phyloP scores from a whole-genome alignment of 2,113 vertebrate species.

The Ancistrus triradiatus region DNA sequence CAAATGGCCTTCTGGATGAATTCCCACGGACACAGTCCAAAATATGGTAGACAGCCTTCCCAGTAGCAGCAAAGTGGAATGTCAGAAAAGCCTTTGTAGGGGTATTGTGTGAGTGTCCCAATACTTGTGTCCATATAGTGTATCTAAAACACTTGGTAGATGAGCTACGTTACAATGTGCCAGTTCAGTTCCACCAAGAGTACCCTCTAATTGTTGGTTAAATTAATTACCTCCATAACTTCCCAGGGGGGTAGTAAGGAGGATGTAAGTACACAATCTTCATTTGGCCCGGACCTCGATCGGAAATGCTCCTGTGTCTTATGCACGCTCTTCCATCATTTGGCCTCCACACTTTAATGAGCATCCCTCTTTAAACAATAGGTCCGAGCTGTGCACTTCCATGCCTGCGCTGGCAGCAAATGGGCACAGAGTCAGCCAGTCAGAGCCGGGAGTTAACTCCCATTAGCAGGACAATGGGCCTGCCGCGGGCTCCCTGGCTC shows the following conservation, averaged over 20 bases:
- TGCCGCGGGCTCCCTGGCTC: slow-evolving; percentile 29
- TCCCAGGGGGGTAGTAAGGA: slow-evolving; percentile 25
- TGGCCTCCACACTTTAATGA: slow-evolving; percentile 39
- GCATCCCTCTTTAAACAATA: slow-evolving; percentile 49
- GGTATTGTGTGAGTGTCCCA: too few species aligned
- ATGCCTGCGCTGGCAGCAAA: slow-evolving; percentile 26
- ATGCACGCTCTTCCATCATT: slow-evolving; percentile 40
- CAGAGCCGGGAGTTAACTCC: slow-evolving; percentile 52
- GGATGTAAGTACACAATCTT: slow-evolving; percentile 35
- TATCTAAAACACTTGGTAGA: too few species aligned
- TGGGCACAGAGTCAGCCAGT: slow-evolving; percentile 33
- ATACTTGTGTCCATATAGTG: too few species aligned
- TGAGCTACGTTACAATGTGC: too few species aligned
- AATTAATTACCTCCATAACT: slow-evolving; percentile 30
- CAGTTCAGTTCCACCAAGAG: too few species aligned
- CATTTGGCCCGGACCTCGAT: slow-evolving; percentile 29
- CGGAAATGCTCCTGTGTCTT: slow-evolving; percentile 42
- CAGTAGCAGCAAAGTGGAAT: too few species aligned
- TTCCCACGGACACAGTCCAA: too few species aligned
- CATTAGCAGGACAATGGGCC: slow-evolving; percentile 52
- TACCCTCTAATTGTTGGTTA: slow-evolving; percentile 32
- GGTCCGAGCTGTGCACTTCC: slow-evolving; percentile 23
- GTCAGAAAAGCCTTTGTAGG: too few species aligned
- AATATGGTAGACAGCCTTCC: too few species aligned
- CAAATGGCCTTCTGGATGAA: too few species aligned